Base-by-base conservation (phyloP, 2,888 invertebrate genomes). In the Masnerella sp. region DNA sequence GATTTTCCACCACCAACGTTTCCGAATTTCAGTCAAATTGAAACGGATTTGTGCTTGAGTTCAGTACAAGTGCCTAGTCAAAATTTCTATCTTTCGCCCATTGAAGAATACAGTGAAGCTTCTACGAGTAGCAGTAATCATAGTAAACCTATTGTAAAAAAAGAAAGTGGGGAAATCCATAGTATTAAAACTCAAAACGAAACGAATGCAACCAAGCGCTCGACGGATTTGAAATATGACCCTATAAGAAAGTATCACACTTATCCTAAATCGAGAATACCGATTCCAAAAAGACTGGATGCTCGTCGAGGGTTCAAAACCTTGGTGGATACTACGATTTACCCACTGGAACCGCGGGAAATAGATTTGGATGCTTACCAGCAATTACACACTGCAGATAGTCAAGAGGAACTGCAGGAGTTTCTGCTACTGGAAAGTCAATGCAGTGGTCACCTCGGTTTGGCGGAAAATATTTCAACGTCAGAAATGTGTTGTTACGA, bases 381-480 rank as follows among this genome's bases (percentile, higher is more conserved):
- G 61, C 91, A 91, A 80, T 82, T 91, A 11, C 91, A 91, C 77
- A 90, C 89, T 0, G 90, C 90, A 2, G 90, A 91, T 73, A 91
- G 90, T 79, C 90, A 90, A 77, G 91, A 91, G 77, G 91, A 91
- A 75, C 84, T 91, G 30, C 90, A 91, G 78, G 91, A 91, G 81
- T 91, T 91, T 83, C 85, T 91, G 59, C 82, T 91, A 49, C 82
- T 91, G 9, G 91, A 91, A 83, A 91, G 90, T 78, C 90, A 91
- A 82, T 91, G 91, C 78, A 90, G 83, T 38, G 85, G 83, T 14
- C 82, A 83, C 75, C 84, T 89, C 54, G 90, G 90, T 22, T 84
- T 91, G 64, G 90, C 90, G 2, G 85, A 88, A 42, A 89, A 90
- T 69, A 88, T 88, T 76, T 81, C 83, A 5, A 75, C 81, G 15